Conservation (phyloP, 1,140 invertebrate genomes). For the Calephelis virginiensis region DNA sequence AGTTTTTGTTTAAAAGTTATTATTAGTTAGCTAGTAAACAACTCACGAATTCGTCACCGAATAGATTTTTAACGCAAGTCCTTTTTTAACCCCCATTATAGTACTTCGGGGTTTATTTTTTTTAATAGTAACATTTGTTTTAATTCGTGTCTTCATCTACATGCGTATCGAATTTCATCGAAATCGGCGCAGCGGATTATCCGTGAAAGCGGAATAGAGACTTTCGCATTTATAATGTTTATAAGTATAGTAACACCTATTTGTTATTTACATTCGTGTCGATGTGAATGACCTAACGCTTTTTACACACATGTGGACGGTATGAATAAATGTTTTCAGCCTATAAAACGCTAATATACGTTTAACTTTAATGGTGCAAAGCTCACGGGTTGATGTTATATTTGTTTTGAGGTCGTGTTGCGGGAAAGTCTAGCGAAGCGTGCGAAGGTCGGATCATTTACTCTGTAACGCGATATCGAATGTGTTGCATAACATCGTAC, state of each 20-base stretch:
- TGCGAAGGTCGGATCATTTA: constrained; percentile 67
- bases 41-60: too few species aligned
- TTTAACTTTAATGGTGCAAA: constrained; percentile 21
- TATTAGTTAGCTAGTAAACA: too few species aligned
- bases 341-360: constrained; percentile 8
- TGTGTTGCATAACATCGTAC: constrained; percentile 51
- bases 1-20: too few species aligned
- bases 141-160: too few species aligned
- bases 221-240: too few species aligned
- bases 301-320: not conserved
- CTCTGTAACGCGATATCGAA: constrained; percentile 59
- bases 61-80: too few species aligned
- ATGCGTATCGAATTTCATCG: too few species aligned
- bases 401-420: constrained; percentile 47
- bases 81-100: too few species aligned
- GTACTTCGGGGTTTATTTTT: too few species aligned
- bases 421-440: constrained; percentile 61
- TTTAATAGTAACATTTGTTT: too few species aligned
- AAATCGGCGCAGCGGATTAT: too few species aligned
- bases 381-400: constrained; percentile 26
- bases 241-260: not conserved
- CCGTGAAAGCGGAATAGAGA: too few species aligned
- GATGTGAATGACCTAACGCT: not conserved
- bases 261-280: not conserved
- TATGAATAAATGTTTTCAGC: not conserved